phyloP scores from a whole-genome alignment of 2,113 vertebrate species.

The Laticauda colubrina region DNA sequence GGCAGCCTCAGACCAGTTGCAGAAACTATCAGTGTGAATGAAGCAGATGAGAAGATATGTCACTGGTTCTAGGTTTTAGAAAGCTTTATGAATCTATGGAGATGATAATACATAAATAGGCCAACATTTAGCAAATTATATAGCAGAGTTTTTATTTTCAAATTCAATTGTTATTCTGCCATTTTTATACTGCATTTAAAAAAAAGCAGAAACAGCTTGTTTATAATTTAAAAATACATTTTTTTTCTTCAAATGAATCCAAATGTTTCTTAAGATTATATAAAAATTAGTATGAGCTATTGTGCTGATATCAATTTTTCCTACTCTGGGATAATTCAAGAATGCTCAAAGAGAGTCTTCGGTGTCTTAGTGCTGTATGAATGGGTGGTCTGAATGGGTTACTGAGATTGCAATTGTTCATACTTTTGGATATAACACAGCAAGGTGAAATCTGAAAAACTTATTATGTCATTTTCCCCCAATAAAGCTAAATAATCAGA shows the following conservation, averaged over 20 bases:
- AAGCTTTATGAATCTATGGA: constrained; percentile 1
- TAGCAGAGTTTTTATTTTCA: background rate
- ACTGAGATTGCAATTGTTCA: background rate
- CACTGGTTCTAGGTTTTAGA: background rate
- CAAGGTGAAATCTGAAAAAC: background rate
- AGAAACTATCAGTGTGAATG: background rate
- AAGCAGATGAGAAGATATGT: background rate
- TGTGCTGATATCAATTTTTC: background rate
- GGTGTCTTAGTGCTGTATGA: background rate
- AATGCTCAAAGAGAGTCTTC: background rate
- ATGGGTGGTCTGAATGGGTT: background rate
- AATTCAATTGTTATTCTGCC: background rate
- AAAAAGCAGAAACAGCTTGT: background rate
- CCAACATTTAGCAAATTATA: background rate
- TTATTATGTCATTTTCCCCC: background rate
- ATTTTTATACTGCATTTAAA: background rate
- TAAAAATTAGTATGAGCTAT: background rate
- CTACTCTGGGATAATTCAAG: background rate
- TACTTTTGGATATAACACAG: background rate
- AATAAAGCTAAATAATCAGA: background rate
- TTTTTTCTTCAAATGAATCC: background rate
- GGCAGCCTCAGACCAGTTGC: background rate
- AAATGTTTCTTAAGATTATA: background rate
- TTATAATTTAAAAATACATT: background rate
- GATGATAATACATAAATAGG: constrained; percentile 8